A percentile compares a stretch with the other conserved stretches of the same genome.
These are phyloP conservation scores for Sprattus sprattus DNA, from an alignment of 2,113 vertebrate species.

Conservation along the genomic window DNA sequence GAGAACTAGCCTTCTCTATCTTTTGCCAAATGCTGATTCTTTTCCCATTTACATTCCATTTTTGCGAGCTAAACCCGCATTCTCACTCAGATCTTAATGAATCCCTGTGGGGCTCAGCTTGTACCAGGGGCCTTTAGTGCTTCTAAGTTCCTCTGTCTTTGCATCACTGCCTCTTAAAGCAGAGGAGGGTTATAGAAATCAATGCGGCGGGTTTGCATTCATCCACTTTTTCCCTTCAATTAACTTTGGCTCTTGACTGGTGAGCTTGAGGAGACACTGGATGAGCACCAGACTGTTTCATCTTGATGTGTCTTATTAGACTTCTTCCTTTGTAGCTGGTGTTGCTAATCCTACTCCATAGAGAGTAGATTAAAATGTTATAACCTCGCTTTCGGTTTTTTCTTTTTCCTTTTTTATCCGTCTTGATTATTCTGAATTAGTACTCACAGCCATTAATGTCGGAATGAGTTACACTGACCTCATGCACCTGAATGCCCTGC, in stretches of 20 bases:
- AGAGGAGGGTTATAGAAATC: slow-evolving; percentile 48
- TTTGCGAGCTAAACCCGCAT: slow-evolving; percentile 43
- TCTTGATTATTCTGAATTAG: not conserved
- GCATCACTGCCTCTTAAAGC: slow-evolving; percentile 45
- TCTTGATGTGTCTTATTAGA: slow-evolving; percentile 54
- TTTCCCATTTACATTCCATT: slow-evolving; percentile 50
- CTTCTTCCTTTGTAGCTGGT: slow-evolving; percentile 53
- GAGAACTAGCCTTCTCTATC: slow-evolving; percentile 12
- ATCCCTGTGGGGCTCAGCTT: slow-evolving; percentile 52
- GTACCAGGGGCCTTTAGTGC: slow-evolving; percentile 24
- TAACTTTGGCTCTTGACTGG: slow-evolving; percentile 60
- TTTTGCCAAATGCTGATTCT: slow-evolving; percentile 49
- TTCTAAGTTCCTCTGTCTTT: slow-evolving; percentile 24
- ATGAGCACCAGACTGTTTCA: slow-evolving; percentile 44
- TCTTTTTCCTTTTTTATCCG: not conserved
- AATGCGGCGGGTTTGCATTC: slow-evolving; percentile 50
- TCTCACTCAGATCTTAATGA: slow-evolving; percentile 58
- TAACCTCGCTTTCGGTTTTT: slow-evolving; percentile 42
- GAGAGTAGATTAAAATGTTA: slow-evolving; percentile 64
- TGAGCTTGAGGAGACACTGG: slow-evolving; percentile 20
- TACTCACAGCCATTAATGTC: not conserved
- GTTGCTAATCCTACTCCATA: slow-evolving; percentile 56
- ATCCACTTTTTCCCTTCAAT: slow-evolving; percentile 58
- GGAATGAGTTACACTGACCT: not conserved
- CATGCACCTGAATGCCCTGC: not conserved